Conservation (phyloP, 2,113 vertebrate species). For the Columba janthina region DNA sequence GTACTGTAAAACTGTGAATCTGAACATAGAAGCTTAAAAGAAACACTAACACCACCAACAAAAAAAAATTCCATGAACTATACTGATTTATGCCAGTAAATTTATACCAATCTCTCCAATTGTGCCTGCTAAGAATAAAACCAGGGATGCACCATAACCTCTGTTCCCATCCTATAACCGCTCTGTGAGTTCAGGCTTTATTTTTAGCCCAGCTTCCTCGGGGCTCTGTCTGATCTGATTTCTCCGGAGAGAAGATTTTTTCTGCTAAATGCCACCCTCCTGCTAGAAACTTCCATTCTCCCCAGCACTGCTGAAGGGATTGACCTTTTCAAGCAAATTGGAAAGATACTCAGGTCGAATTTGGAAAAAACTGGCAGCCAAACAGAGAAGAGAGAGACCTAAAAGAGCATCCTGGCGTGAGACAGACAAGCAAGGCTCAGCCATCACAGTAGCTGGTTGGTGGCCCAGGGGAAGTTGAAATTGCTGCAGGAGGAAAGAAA, state of each 20-base stretch:
- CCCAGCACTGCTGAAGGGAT: not conserved
- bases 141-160: not conserved
- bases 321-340: not conserved
- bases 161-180: not conserved
- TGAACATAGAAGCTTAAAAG: not conserved
- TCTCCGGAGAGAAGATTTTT: not conserved
- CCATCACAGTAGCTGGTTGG: not conserved
- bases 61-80: not conserved
- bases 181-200: conserved; percentile 6
- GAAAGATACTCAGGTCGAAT: not conserved
- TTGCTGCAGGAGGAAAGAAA: not conserved
- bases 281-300: not conserved
- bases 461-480: not conserved
- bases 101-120: not conserved
- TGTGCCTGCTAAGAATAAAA: conserved; percentile 11
- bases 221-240: conserved; percentile 15
- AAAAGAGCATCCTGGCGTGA: not conserved
- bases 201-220: not conserved
- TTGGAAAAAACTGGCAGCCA: not conserved
- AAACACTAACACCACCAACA: not conserved
- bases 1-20: accelerated
- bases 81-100: not conserved
- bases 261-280: not conserved
- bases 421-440: not conserved
- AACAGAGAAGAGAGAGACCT: not conserved